These are phyloP conservation scores for Helobdella robusta DNA, from an alignment of 2,888 invertebrate species.

Conservation along the genomic window DNA sequence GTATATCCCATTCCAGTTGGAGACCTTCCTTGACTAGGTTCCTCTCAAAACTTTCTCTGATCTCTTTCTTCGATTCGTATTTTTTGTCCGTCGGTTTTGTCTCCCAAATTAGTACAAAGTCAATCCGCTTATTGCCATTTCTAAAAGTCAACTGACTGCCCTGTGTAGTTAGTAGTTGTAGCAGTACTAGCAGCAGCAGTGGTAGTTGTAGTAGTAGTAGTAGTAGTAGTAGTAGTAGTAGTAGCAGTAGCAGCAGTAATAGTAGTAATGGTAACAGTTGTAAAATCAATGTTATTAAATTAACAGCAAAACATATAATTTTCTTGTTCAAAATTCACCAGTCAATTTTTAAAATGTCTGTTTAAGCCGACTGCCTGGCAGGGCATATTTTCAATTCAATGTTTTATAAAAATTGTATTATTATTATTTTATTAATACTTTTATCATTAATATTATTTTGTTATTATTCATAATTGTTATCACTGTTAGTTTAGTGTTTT, in stretches of 20 bases:
- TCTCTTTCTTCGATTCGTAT: constrained; percentile 14
- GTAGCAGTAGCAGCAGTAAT: no score
- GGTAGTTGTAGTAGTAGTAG: no score
- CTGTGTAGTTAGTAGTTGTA: neutral
- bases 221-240: no score
- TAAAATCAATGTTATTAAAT: neutral
- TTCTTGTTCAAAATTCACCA: neutral
- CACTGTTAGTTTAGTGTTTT: no score
- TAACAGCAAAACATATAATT: neutral
- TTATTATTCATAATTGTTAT: no score
- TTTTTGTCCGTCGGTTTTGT: constrained; percentile 22
- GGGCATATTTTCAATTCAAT: no score
- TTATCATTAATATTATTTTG: no score
- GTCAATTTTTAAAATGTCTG: no score
- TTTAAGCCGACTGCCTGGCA: no score
- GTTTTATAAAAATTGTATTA: no score
- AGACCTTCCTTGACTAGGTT: constrained; percentile 40
- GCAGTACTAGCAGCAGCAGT: no score
- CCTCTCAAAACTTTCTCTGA: constrained; percentile 42
- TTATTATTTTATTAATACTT: no score
- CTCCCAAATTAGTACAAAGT: constrained; percentile 69
- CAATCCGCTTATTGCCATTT: constrained; percentile 60
- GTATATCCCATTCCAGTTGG: constrained; percentile 37
- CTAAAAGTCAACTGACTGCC: constrained; percentile 38
- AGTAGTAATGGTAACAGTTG: neutral